Conservation (phyloP, 2,888 invertebrate species). For the Drosophila falleni region DNA sequence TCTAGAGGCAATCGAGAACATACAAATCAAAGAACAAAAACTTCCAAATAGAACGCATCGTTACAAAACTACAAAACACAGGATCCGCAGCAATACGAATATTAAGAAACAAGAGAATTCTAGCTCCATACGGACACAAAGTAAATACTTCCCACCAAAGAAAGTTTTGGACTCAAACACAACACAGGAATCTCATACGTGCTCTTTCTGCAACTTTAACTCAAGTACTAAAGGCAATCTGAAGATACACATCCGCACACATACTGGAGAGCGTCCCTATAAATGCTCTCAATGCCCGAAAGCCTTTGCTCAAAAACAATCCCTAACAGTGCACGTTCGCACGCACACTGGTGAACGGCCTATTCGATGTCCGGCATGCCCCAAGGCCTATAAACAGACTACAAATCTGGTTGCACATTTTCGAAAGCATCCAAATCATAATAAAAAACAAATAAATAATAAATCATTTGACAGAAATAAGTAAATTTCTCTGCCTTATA, state of each 20-base stretch:
- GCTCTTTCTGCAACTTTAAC: not conserved
- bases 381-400: not conserved
- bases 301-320: not conserved
- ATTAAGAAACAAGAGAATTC: not conserved
- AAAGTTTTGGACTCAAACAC: not conserved
- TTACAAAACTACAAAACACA: not conserved
- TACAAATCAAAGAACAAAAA: not conserved
- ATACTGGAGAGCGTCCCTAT: constrained; percentile 35
- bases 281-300: constrained; percentile 23
- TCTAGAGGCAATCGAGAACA: not conserved
- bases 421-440: not conserved
- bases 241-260: constrained; percentile 18
- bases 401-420: not conserved
- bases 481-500: not conserved
- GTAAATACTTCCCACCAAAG: not conserved
- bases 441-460: not conserved
- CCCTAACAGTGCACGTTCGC: constrained; percentile 20
- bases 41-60: not conserved
- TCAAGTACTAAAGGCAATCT: constrained; percentile 23
- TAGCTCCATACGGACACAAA: not conserved
- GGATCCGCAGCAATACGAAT: not conserved
- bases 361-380: constrained; percentile 10
- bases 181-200: not conserved
- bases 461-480: not conserved
- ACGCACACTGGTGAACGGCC: constrained; percentile 36